Evolutionary conservation across 1,140 invertebrate genomes (phyloP).

Genomic region (Lasioglossum albipes): DNA sequence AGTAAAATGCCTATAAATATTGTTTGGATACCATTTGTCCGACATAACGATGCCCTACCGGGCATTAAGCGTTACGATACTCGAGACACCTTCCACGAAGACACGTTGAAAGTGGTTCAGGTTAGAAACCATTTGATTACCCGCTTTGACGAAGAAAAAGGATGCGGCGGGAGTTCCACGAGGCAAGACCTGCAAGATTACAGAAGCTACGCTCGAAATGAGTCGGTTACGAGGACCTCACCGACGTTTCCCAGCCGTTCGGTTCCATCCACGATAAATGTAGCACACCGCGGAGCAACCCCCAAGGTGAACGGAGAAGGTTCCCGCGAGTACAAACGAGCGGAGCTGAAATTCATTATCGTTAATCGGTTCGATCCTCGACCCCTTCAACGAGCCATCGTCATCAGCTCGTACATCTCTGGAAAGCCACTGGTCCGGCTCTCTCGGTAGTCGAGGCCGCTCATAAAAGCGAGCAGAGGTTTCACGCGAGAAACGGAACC

Average conservation of each 20-base stretch:
- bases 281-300: neutral
- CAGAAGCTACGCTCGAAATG: neutral
- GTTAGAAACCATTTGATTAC: too few relatives aligned
- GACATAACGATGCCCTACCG: too few relatives aligned
- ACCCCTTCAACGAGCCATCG: conserved; percentile 43
- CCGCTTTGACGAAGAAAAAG: too few relatives aligned
- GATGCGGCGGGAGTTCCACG: too few relatives aligned
- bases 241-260: neutral
- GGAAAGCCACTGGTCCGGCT: conserved; percentile 16
- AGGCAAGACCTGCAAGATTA: too few relatives aligned
- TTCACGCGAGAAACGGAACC: conserved; percentile 62
- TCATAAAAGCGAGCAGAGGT: conserved; percentile 43
- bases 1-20: too few relatives aligned
- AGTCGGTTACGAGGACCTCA: neutral
- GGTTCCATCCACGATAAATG: neutral
- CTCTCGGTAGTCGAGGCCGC: conserved; percentile 32
- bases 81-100: too few relatives aligned
- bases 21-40: too few relatives aligned
- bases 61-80: too few relatives aligned
- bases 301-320: neutral
- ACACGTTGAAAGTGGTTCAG: too few relatives aligned
- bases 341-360: conserved; percentile 43
- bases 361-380: conserved; percentile 43
- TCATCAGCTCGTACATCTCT: conserved; percentile 49
- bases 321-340: conserved; percentile 29